phyloP scores from a whole-genome alignment of 2,888 invertebrate genomes.

The Brassicogethes aeneus region DNA sequence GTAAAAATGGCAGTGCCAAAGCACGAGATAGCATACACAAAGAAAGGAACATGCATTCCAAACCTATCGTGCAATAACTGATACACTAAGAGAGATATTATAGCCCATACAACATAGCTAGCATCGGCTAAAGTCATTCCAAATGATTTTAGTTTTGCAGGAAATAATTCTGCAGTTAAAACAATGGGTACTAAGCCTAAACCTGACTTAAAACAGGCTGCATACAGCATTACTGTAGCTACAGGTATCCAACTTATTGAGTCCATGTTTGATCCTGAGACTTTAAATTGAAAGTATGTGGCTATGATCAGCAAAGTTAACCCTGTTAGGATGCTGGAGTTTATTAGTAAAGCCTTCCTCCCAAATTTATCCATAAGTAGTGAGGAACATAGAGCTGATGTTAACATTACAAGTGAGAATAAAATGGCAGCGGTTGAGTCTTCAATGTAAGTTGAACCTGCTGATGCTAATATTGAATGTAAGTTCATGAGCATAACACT shows the following conservation, averaged over 20 bases:
- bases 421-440: slow-evolving; percentile 32
- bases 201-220: slow-evolving; percentile 32
- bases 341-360: slow-evolving; percentile 29
- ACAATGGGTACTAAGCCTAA: slow-evolving; percentile 36
- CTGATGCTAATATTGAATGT: slow-evolving; percentile 34
- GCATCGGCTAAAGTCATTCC: slow-evolving; percentile 36
- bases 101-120: slow-evolving; percentile 31
- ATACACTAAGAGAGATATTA: slow-evolving; percentile 31
- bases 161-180: slow-evolving; percentile 35
- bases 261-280: slow-evolving; percentile 22
- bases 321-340: slow-evolving; percentile 31
- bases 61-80: slow-evolving; percentile 23
- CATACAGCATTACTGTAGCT: slow-evolving; percentile 31
- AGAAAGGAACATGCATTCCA: slow-evolving; percentile 35
- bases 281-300: slow-evolving; percentile 32
- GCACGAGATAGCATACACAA: slow-evolving; percentile 29
- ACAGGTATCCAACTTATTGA: slow-evolving; percentile 27
- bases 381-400: slow-evolving; percentile 27
- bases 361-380: slow-evolving; percentile 34
- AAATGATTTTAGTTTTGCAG: slow-evolving; percentile 35
- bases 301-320: slow-evolving; percentile 29
- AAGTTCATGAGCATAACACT: slow-evolving; percentile 38
- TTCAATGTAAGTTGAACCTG: slow-evolving; percentile 29
- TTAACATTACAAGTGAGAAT: slow-evolving; percentile 32
- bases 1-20: slow-evolving; percentile 29